Percentiles rank a stretch among this genome's conserved stretches.
These are phyloP conservation scores for Parnassius mnemosyne DNA, from an alignment of 2,888 invertebrate species.

Conservation along the genomic window DNA sequence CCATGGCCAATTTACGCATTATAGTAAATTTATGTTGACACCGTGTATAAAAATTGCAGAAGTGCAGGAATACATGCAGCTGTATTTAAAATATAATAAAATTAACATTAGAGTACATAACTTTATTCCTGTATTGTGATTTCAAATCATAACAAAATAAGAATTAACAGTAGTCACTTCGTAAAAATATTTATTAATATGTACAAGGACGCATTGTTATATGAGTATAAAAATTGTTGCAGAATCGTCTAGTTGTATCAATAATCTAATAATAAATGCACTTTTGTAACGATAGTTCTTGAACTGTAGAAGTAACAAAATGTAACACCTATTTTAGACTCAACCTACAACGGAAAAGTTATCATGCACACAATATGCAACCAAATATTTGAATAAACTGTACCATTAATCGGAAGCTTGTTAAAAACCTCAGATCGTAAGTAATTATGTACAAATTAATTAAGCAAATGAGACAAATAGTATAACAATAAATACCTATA, in stretches of 20 bases:
- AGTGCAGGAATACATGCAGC: no score
- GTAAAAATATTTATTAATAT: slow-evolving; percentile 24
- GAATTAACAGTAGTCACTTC: slow-evolving; percentile 22
- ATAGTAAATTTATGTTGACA: no score
- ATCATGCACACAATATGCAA: slow-evolving; percentile 5
- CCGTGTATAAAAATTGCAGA: no score
- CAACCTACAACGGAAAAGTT: background rate
- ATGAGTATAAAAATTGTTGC: slow-evolving; percentile 13
- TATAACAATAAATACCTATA: background rate
- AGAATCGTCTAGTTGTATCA: slow-evolving; percentile 1
- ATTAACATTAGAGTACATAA: slow-evolving; percentile 27
- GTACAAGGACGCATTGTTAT: slow-evolving; percentile 11
- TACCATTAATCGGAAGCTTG: background rate
- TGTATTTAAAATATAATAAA: background rate
- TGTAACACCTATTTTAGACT: background rate
- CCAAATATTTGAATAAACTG: slow-evolving; percentile 9
- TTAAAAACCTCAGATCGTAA: no score
- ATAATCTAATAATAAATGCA: slow-evolving; percentile 23
- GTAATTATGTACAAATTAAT: background rate
- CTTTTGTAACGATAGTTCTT: slow-evolving; percentile 14
- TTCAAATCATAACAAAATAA: slow-evolving; percentile 29
- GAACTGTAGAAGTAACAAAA: background rate
- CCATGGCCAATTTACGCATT: no score
- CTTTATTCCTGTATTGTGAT: slow-evolving; percentile 37
- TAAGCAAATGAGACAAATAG: background rate